These are phyloP conservation scores for Setophaga coronata DNA, from an alignment of 2,113 vertebrate genomes.

Conservation along the genomic window DNA sequence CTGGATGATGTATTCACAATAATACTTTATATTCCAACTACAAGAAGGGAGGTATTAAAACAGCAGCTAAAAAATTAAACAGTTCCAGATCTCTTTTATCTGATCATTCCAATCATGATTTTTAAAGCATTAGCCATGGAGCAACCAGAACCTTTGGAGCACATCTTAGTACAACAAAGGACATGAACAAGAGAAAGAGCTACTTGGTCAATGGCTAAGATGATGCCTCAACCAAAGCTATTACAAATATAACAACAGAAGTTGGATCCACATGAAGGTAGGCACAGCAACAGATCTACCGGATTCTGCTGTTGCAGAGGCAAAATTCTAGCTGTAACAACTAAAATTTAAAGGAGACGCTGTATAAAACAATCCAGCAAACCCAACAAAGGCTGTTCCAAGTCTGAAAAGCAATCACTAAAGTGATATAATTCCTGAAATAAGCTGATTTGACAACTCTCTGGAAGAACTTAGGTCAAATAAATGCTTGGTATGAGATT, in stretches of 20 bases:
- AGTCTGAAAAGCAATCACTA: neutral
- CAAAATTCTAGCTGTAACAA: neutral
- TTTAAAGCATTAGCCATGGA: neutral
- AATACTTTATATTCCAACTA: neutral
- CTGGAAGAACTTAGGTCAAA: neutral
- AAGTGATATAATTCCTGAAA: neutral
- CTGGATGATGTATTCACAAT: constrained; percentile 8
- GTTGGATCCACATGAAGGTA: neutral
- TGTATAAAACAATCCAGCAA: neutral
- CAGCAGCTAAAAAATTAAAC: neutral
- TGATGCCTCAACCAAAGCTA: neutral
- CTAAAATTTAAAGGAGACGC: neutral
- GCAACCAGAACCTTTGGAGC: neutral
- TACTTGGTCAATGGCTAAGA: neutral
- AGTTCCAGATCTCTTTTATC: neutral
- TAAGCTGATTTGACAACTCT: neutral
- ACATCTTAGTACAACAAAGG: neutral
- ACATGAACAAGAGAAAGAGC: neutral
- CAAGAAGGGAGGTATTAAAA: neutral
- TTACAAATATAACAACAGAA: neutral
- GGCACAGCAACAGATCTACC: neutral
- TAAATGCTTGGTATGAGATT: neutral
- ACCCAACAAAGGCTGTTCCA: neutral
- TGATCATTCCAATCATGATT: neutral
- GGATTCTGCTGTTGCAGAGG: neutral